These are phyloP conservation scores for Protonibea diacanthus DNA, from an alignment of 2,797 vertebrate species.

Conservation along the genomic window DNA sequence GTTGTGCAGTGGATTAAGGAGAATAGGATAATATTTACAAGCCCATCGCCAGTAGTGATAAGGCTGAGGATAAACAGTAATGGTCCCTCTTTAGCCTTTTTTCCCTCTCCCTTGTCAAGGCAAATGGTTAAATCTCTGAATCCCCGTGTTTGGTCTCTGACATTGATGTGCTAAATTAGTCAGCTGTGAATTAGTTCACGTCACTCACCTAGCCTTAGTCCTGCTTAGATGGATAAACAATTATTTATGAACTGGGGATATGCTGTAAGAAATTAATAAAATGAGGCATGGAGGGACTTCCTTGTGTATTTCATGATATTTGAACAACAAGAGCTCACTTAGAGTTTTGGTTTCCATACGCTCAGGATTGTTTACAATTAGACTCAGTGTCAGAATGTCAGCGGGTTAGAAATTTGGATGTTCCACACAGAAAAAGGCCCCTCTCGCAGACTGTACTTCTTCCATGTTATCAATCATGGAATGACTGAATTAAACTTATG, in stretches of 20 bases:
- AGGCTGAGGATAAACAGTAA: conserved; percentile 83
- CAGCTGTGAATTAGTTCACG: conserved; percentile 46
- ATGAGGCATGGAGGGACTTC: not conserved
- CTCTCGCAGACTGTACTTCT: not conserved
- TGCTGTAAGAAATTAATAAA: conserved; percentile 14
- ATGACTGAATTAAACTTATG: too few species aligned
- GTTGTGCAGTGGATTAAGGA: conserved; percentile 85
- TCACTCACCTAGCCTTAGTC: conserved; percentile 34
- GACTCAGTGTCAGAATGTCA: not conserved
- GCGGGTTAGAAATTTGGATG: not conserved
- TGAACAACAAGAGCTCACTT: not conserved
- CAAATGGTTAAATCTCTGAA: conserved; percentile 68
- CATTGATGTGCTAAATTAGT: conserved; percentile 61
- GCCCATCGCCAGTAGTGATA: conserved; percentile 82
- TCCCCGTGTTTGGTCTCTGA: conserved; percentile 58
- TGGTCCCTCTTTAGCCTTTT: conserved; percentile 80
- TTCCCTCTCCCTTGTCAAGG: conserved; percentile 45
- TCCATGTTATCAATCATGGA: not conserved
- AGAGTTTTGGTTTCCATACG: not conserved
- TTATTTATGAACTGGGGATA: conserved; percentile 14
- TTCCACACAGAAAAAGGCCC: not conserved
- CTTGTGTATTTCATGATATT: not conserved
- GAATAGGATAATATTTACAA: conserved; percentile 87
- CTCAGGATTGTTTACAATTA: not conserved
- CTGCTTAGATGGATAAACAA: conserved; percentile 40